These are phyloP conservation scores for Mystacornis crossleyi DNA, from an alignment of 2,113 vertebrate species.

Conservation along the genomic window DNA sequence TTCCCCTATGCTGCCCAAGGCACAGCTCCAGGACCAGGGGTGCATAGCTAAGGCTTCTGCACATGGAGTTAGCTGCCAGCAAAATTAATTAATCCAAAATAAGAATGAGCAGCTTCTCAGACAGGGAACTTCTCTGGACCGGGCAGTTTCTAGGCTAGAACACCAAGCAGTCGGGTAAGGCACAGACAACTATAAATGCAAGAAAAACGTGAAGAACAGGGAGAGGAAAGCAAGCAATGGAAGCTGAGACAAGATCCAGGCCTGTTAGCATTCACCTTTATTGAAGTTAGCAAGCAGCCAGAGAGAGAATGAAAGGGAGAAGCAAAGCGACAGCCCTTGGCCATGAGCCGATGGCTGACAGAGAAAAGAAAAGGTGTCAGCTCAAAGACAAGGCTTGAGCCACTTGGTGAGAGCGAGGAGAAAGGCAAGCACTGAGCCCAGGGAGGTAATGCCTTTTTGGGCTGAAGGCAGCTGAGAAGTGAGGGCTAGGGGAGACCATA, in stretches of 20 bases:
- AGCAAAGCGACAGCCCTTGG: neutral
- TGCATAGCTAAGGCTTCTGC: neutral
- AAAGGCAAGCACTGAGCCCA: neutral
- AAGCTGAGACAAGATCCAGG: neutral
- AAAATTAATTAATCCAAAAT: neutral
- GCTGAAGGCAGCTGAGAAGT: neutral
- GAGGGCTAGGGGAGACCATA: fast-evolving
- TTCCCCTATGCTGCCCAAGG: fast-evolving
- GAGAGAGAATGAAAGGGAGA: neutral
- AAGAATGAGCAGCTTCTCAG: neutral
- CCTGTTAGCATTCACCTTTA: neutral
- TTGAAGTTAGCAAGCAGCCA: neutral
- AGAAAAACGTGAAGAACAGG: neutral
- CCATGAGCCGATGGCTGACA: fast-evolving
- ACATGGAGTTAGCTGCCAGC: neutral
- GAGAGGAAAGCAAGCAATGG: neutral
- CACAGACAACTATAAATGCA: neutral
- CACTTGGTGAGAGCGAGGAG: fast-evolving
- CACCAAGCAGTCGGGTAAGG: neutral
- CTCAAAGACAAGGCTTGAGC: neutral
- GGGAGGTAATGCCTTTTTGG: neutral
- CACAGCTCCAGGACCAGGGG: neutral
- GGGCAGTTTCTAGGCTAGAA: neutral
- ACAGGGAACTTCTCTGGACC: neutral
- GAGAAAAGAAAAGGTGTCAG: neutral